Evolutionary conservation across 2,113 vertebrate genomes (phyloP).

Genomic region (Mirza zaza): DNA sequence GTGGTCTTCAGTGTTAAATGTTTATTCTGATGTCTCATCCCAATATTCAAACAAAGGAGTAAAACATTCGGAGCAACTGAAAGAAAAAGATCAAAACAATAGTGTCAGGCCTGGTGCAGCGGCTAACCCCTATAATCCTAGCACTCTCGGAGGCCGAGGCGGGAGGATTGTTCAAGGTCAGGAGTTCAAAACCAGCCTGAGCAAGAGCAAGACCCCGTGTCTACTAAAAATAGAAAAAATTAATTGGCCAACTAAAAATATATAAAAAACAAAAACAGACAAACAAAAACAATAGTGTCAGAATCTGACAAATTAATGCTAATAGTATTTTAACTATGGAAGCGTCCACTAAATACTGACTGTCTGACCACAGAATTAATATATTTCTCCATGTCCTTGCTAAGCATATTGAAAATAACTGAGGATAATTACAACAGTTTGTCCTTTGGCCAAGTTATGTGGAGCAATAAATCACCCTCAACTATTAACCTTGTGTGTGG

Average conservation of each 20-base stretch:
- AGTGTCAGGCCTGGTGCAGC: background rate
- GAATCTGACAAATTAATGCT: background rate
- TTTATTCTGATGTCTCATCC: background rate
- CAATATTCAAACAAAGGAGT: background rate
- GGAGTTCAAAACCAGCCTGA: too few relatives aligned
- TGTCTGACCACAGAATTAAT: background rate
- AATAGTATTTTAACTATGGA: background rate
- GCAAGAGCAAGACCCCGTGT: too few relatives aligned
- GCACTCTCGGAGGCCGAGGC: too few relatives aligned
- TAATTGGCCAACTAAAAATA: too few relatives aligned
- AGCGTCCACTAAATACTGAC: background rate
- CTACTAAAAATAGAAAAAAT: too few relatives aligned
- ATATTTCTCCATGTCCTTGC: conserved; percentile 25
- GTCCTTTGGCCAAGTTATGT: background rate
- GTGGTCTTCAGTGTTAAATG: background rate
- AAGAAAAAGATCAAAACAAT: conserved; percentile 22
- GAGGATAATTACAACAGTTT: background rate
- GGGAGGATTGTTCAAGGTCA: too few relatives aligned
- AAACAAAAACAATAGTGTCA: background rate
- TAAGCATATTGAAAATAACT: conserved; percentile 43
- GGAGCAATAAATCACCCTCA: background rate
- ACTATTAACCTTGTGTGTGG: background rate
- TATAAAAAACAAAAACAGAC: too few relatives aligned
- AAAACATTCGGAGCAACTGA: background rate
- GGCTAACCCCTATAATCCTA: too few relatives aligned